Evolutionary conservation across 2,113 vertebrate species (phyloP).

Genomic region (Mormoops blainvillei): DNA sequence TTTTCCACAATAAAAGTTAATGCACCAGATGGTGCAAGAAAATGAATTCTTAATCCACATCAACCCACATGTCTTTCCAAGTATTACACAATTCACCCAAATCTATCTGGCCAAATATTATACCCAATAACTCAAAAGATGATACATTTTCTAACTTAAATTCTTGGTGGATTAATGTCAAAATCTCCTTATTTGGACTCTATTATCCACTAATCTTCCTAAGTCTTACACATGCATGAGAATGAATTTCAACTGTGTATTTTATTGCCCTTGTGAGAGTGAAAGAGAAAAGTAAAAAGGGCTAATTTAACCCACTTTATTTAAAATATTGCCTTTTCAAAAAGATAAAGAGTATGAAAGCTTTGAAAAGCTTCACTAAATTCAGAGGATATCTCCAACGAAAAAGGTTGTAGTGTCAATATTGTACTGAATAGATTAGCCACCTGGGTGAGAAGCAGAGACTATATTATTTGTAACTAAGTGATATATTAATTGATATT

Average conservation of each 20-base stretch:
- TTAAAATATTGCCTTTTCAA: slow-evolving; percentile 51
- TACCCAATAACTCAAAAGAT: slow-evolving; percentile 23
- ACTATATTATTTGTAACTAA: not conserved
- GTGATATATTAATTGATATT: not conserved
- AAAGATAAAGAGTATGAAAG: slow-evolving; percentile 41
- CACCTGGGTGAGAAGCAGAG: not conserved
- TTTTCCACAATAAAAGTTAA: slow-evolving; percentile 10
- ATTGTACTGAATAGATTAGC: not conserved
- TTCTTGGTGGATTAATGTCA: slow-evolving; percentile 42
- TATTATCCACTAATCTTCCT: slow-evolving; percentile 57
- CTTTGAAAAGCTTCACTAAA: slow-evolving; percentile 42
- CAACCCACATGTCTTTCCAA: slow-evolving; percentile 26
- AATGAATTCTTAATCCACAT: slow-evolving; percentile 43
- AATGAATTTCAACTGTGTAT: slow-evolving; percentile 45
- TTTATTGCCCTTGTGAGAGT: slow-evolving; percentile 37
- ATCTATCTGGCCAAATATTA: slow-evolving; percentile 8
- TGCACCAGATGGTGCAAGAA: slow-evolving; percentile 38
- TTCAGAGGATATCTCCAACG: slow-evolving; percentile 13
- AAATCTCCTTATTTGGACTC: slow-evolving; percentile 47
- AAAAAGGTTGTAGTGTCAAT: not conserved
- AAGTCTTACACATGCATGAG: slow-evolving; percentile 17
- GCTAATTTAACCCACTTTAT: slow-evolving; percentile 51
- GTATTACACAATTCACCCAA: slow-evolving; percentile 5
- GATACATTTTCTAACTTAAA: slow-evolving; percentile 48
- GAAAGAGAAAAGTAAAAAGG: slow-evolving; percentile 21